Percentiles rank a stretch among this genome's conserved stretches.
Evolutionary conservation across 2,888 invertebrate species (phyloP).

Genomic region (Ypsolopha scabrella): DNA sequence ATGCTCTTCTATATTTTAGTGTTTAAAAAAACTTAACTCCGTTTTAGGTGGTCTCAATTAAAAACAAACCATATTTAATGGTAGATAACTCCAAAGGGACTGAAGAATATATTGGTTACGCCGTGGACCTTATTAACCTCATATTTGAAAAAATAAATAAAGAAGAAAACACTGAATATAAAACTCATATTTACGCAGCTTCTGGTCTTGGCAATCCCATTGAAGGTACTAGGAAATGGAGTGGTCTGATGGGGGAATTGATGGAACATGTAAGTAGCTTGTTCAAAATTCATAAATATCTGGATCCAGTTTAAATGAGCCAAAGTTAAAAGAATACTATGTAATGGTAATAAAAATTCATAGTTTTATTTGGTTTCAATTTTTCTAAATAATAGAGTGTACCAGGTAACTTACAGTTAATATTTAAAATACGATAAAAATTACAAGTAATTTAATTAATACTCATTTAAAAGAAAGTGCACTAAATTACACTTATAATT

Average conservation of each 20-base stretch:
- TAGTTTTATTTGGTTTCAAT: too few relatives aligned
- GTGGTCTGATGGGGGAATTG: constrained; percentile 79
- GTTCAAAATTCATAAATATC: neutral
- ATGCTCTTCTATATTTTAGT: constrained; percentile 10
- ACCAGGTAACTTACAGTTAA: too few relatives aligned
- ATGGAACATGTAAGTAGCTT: constrained; percentile 75
- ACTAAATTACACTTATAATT: too few relatives aligned
- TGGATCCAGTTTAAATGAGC: neutral
- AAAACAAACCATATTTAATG: constrained; percentile 39
- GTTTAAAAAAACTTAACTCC: constrained; percentile 28
- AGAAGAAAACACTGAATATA: constrained; percentile 37
- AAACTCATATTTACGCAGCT: constrained; percentile 67
- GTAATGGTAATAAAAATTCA: too few relatives aligned
- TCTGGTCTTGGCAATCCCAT: constrained; percentile 76
- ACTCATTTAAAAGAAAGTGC: too few relatives aligned
- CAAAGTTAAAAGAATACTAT: neutral
- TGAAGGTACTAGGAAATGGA: constrained; percentile 78
- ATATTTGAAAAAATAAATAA: constrained; percentile 64
- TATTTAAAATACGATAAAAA: too few relatives aligned
- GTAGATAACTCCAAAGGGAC: constrained; percentile 25
- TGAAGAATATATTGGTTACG: constrained; percentile 80
- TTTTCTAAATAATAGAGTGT: too few relatives aligned
- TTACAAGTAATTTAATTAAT: too few relatives aligned
- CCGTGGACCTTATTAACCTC: constrained; percentile 85
- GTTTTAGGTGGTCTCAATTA: constrained; percentile 69